Evolutionary conservation across 2,797 vertebrate species (phyloP).

Genomic region (Lepus townsendii): DNA sequence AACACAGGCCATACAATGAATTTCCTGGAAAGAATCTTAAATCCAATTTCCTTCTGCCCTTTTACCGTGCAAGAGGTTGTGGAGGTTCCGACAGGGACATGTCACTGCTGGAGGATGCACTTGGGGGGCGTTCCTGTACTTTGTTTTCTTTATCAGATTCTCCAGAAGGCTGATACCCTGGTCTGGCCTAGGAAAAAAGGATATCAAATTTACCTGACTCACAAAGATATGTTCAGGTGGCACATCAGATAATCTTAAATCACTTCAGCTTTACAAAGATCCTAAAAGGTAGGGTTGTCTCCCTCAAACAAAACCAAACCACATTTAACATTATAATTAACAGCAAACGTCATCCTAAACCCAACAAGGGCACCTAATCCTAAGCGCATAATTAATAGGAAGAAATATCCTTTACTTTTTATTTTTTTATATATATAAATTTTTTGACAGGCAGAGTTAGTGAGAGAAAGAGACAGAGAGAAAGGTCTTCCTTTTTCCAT

Average conservation of each 20-base stretch:
- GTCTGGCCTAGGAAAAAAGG: conserved; percentile 87
- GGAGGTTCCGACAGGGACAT: conserved; percentile 93
- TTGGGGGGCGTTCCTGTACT: conserved; percentile 93
- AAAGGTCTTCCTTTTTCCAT: too few relatives aligned
- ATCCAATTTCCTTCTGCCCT: background rate
- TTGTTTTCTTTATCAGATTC: conserved; percentile 99
- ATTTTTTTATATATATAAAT: too few relatives aligned
- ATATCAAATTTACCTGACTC: conserved; percentile 63
- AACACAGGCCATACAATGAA: background rate
- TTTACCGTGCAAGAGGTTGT: conserved; percentile 88
- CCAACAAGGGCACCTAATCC: conserved; percentile 20
- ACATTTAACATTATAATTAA: conserved; percentile 52
- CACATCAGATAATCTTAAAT: conserved; percentile 38
- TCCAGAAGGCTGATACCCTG: conserved; percentile 97
- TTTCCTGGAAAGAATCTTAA: background rate
- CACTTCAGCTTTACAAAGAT: conserved; percentile 56
- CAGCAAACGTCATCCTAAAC: conserved; percentile 60
- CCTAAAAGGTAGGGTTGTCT: background rate
- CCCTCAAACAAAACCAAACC: conserved; percentile 56
- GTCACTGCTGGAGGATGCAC: conserved; percentile 97
- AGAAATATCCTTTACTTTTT: background rate
- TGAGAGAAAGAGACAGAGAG: too few relatives aligned
- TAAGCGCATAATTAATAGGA: conserved; percentile 17
- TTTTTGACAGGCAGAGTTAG: too few relatives aligned
- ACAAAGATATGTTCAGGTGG: conserved; percentile 27